A percentile compares a stretch with the other conserved stretches of the same genome.
phyloP scores from a whole-genome alignment of 2,888 invertebrate genomes.

The Busseola fusca region DNA sequence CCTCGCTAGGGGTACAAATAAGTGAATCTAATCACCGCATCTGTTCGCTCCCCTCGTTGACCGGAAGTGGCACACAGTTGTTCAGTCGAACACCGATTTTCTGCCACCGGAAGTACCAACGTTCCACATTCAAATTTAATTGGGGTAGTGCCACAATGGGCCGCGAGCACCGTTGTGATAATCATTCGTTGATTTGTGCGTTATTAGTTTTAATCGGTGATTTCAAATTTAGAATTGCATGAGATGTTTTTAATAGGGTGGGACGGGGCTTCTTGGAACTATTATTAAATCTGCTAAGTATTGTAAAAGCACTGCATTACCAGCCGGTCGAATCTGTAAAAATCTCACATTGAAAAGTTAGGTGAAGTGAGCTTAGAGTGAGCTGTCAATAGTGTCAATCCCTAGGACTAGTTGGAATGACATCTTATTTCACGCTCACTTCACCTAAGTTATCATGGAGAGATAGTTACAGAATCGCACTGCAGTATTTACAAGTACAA shows the following conservation, averaged over 20 bases:
- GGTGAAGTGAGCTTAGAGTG: no score
- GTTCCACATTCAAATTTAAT: conserved; percentile 87
- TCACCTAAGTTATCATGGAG: no score
- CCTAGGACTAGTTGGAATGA: no score
- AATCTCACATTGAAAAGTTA: no score
- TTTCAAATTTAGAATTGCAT: conserved; percentile 23
- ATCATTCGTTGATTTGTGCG: conserved; percentile 61
- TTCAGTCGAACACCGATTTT: conserved; percentile 86
- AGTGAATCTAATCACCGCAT: conserved; percentile 87
- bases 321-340: no score
- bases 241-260: conserved; percentile 28
- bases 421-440: no score
- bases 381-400: no score
- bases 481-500: no score
- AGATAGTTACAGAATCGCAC: no score
- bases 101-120: conserved; percentile 87
- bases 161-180: conserved; percentile 74
- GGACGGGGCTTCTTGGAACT: conserved; percentile 6
- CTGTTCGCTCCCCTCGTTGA: conserved; percentile 86
- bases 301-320: neutral
- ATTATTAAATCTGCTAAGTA: neutral
- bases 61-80: conserved; percentile 88
- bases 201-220: conserved; percentile 57
- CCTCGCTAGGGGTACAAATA: conserved; percentile 74
- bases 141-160: conserved; percentile 82